Conservation (phyloP, 2,113 vertebrate species). For the Helogale parvula region DNA sequence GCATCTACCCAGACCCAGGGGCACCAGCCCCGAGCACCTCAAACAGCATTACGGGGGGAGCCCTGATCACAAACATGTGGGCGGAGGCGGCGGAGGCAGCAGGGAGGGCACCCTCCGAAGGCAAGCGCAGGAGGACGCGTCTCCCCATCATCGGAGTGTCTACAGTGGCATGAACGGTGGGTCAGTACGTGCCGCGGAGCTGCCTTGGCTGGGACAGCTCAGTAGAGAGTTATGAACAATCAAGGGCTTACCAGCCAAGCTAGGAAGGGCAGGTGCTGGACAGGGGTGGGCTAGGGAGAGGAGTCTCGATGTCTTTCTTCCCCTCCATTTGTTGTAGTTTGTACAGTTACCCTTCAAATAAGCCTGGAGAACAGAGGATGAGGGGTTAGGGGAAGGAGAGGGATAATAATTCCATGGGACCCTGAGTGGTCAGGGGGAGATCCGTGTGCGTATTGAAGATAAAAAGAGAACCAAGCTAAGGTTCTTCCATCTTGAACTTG, state of each 20-base stretch:
- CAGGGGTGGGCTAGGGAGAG: background rate
- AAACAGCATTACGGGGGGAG: constrained; percentile 90
- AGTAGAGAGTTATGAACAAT: background rate
- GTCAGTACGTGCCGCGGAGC: constrained; percentile 78
- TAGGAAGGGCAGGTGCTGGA: background rate
- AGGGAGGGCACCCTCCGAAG: constrained; percentile 91
- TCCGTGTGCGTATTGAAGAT: background rate
- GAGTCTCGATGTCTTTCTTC: background rate
- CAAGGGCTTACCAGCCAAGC: background rate
- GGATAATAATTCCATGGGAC: background rate
- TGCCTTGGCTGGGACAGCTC: background rate
- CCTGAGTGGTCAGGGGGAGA: background rate
- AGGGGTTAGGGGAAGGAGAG: background rate
- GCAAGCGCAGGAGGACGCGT: constrained; percentile 88
- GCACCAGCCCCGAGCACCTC: constrained; percentile 93
- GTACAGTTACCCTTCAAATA: background rate
- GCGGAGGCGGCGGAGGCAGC: constrained; percentile 84
- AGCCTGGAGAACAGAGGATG: background rate
- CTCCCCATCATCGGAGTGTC: constrained; percentile 90
- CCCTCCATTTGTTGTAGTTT: background rate
- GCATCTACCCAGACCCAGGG: constrained; percentile 91
- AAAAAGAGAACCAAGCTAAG: background rate
- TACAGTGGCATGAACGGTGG: constrained; percentile 94
- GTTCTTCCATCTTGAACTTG: background rate
- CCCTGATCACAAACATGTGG: constrained; percentile 89